Evolutionary conservation across 2,888 invertebrate species (phyloP).

Genomic region (Drosophila putrida): DNA sequence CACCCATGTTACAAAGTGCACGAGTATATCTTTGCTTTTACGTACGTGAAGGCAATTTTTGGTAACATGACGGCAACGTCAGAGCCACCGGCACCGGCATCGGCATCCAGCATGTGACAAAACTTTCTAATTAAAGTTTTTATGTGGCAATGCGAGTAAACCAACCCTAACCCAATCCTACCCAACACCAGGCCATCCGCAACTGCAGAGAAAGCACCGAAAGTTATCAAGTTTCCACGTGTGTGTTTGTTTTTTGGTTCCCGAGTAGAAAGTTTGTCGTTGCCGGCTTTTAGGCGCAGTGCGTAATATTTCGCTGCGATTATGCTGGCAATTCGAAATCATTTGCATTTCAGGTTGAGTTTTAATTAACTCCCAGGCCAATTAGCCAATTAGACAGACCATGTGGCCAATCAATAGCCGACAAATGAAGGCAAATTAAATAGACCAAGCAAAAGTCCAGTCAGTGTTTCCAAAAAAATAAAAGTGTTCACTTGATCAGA

Average conservation of each 20-base stretch:
- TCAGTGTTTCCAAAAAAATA: conserved; percentile 22
- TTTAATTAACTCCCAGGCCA: conserved; percentile 66
- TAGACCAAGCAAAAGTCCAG: not conserved
- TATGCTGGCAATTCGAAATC: conserved; percentile 52
- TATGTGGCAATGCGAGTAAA: conserved; percentile 45
- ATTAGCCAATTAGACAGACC: conserved; percentile 68
- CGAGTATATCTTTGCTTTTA: conserved; percentile 27
- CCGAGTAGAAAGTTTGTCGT: conserved; percentile 53
- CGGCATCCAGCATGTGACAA: conserved; percentile 74
- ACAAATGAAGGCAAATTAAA: conserved; percentile 46
- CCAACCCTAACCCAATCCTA: conserved; percentile 15
- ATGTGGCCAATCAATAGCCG: conserved; percentile 45
- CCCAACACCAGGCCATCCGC: not conserved
- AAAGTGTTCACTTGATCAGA: conserved; percentile 37
- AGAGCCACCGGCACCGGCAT: conserved; percentile 1
- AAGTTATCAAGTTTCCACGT: conserved; percentile 75
- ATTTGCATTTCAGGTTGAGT: conserved; percentile 53
- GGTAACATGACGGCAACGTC: conserved; percentile 48
- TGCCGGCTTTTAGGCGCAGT: conserved; percentile 74
- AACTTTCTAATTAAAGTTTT: conserved; percentile 81
- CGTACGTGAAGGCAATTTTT: conserved; percentile 17
- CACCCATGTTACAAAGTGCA: conserved; percentile 44
- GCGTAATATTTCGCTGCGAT: conserved; percentile 52
- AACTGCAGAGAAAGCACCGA: conserved; percentile 49
- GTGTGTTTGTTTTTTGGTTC: conserved; percentile 60